Evolutionary conservation across 2,113 vertebrate genomes (phyloP).

Genomic region (Cichladusa arquata): DNA sequence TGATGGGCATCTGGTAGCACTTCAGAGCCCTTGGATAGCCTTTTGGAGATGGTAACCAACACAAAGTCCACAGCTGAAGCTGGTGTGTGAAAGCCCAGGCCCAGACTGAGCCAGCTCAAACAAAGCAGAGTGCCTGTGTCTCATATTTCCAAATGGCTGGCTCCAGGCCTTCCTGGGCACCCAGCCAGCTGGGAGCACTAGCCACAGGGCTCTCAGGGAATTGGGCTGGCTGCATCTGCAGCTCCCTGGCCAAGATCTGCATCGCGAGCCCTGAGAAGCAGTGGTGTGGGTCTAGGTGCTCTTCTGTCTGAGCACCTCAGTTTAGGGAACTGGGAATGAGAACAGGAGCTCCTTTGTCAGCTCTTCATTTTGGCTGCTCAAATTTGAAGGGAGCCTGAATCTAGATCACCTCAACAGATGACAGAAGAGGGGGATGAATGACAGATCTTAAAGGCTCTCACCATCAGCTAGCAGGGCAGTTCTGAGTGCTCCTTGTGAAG

Average conservation of each 20-base stretch:
- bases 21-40: neutral
- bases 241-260: neutral
- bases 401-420: neutral
- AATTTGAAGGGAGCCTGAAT: neutral
- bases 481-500: neutral
- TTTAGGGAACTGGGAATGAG: neutral
- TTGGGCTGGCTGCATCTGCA: neutral
- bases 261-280: neutral
- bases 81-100: constrained; percentile 10
- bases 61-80: neutral
- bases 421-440: neutral
- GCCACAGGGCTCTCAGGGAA: neutral
- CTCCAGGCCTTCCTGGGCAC: neutral
- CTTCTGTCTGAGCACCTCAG: neutral
- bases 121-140: constrained; percentile 26
- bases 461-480: neutral
- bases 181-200: constrained; percentile 5
- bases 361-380: neutral
- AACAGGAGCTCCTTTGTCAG: neutral
- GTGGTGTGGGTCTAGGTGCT: neutral
- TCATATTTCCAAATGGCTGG: neutral
- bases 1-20: neutral
- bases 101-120: constrained; percentile 1
- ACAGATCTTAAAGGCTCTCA: neutral
- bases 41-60: neutral